Evolutionary conservation across 1,140 invertebrate species (phyloP), one percentile per base, ranked within the genome.

Genomic region (Thalassaphorura encarpata): DNA sequence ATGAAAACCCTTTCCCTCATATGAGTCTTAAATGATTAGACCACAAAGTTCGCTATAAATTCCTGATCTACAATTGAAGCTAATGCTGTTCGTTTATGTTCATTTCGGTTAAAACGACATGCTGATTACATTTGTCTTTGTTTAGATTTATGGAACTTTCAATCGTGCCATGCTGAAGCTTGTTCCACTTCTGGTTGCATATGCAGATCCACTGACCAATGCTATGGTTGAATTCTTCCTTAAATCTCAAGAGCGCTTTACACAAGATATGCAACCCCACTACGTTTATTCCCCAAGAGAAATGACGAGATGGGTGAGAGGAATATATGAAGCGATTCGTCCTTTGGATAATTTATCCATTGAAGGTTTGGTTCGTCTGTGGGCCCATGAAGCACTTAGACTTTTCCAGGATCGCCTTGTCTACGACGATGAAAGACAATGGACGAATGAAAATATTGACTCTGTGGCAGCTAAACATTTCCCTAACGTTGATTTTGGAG

Each of bases 241-340:
- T 1, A 81, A 84, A 11, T 97, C 94, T 13, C 96, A 99, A 78
- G 95, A 98, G 71, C 78, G 84, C 48, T 99, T 99, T 71, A 99
- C 96, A 1, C 95, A 98, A 75, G 97, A 99, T 71, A 98, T 99
- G 91, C 97, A 99, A 72, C 97, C 97, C 1, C 97, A 99, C 73
- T 99, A 99, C 71, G 92, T 99, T 1, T 99, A 99, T 75, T 97
- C 93, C 58, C 97, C 97, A n/a, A 80, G 97, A 72, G 97, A 99
- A 75, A 92, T 99, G 88, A 99, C 97, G 0, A 75, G 97, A 58
- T 99, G 97, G 97, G 95, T 99, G 4, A 78, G 97, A 45, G 97
- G 97, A 56, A 99, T 99, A 58, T 97, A 93, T 72, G 97, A 99
- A 75, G 96, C 96, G 2, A 95, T 99, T 51, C 80, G 85, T 63